phyloP scores from a whole-genome alignment of 2,113 vertebrate genomes.

The Aegotheles bennettii region DNA sequence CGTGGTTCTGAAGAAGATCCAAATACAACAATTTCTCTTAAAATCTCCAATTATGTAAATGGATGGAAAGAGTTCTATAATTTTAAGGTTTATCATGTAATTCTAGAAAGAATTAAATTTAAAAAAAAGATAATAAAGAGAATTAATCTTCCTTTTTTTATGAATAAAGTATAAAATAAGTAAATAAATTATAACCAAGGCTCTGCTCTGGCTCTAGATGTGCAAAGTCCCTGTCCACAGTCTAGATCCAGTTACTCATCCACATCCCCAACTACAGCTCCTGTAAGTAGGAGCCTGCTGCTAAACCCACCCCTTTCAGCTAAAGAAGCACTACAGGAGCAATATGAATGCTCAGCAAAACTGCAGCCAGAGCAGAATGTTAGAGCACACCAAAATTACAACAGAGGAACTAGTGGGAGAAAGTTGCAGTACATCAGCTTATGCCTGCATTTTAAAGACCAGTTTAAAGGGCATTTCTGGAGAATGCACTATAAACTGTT shows the following conservation, averaged over 20 bases:
- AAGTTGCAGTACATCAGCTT: not conserved
- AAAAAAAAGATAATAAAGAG: not conserved
- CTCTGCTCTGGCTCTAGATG: not conserved
- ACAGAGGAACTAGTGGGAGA: not conserved
- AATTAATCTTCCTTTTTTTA: not conserved
- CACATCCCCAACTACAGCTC: not conserved
- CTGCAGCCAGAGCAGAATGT: not conserved
- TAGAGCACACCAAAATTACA: not conserved
- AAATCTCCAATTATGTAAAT: not conserved
- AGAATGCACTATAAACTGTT: not conserved
- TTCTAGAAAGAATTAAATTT: not conserved
- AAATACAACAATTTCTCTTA: not conserved
- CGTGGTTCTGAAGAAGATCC: not conserved
- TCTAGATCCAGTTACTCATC: not conserved
- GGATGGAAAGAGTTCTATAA: not conserved
- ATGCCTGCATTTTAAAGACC: not conserved
- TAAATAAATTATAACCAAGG: not conserved
- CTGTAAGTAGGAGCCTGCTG: not conserved
- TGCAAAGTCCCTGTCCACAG: not conserved
- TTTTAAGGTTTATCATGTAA: not conserved
- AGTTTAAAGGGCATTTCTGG: not conserved
- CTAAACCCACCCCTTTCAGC: not conserved
- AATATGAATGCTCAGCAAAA: not conserved
- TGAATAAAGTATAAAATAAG: not conserved
- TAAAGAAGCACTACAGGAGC: not conserved